phyloP scores from a whole-genome alignment of 2,888 invertebrate species.

The Yponomeuta sedellus region DNA sequence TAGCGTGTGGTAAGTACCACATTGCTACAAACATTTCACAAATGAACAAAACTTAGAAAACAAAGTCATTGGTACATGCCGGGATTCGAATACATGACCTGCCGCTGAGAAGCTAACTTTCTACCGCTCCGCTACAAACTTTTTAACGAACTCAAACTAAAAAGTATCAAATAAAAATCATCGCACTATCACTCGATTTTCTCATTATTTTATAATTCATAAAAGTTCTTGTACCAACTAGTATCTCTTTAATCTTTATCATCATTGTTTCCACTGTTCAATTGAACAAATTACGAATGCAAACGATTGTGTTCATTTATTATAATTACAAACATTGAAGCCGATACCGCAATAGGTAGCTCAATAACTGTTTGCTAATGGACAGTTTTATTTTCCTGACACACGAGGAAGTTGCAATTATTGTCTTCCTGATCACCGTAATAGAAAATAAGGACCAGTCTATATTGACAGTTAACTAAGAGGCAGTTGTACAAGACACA shows the following conservation, averaged over 20 bases:
- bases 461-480: not conserved
- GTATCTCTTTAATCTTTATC: not conserved
- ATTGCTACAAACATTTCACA: too few species aligned
- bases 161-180: too few species aligned
- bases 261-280: not conserved
- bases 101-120: too few species aligned
- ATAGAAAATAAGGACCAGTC: not conserved
- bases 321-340: not conserved
- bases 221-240: too few species aligned
- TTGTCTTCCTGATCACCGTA: not conserved
- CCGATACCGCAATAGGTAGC: not conserved
- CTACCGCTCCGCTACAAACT: too few species aligned
- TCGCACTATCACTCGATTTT: too few species aligned
- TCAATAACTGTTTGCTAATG: not conserved
- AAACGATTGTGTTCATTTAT: not conserved
- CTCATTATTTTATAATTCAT: too few species aligned
- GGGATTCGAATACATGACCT: too few species aligned
- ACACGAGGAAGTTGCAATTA: conserved; percentile 1
- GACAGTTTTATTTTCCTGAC: not conserved
- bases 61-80: too few species aligned
- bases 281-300: not conserved
- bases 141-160: too few species aligned
- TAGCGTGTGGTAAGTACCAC: too few species aligned
- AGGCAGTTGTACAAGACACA: not conserved
- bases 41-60: too few species aligned